Base-by-base conservation (phyloP, 2,888 invertebrate species). In the Rotaria magnacalcarata region DNA sequence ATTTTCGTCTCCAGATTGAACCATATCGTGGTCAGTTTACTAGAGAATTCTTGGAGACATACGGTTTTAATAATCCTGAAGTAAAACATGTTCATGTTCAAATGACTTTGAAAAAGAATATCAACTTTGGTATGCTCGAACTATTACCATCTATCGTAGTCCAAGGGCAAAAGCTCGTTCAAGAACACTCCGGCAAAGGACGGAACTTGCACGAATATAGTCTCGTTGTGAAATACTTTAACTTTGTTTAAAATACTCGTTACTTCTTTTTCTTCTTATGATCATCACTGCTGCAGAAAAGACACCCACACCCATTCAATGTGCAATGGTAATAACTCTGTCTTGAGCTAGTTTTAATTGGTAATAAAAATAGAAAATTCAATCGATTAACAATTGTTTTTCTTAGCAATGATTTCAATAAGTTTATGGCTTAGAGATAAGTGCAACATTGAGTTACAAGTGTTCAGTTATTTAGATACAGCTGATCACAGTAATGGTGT, bases 91-190 rank as follows among this genome's bases (percentile, higher is more conserved):
- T 34, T 6, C 67, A 67, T 67, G 24, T 67, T 67, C 67, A 67
- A 16, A 67, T 67, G 67, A 67, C 27, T 34, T 67, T 67, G 34
- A 34, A 67, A 67, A 67, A 67, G 24, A 67, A 67, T 67, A 27
- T 27, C 34, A 67, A 5, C 3, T 11, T 34, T 34, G 14, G 67
- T 67, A 27, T 67, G 16, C 34, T 67, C 34, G 6, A 67, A 67
- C 67, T 67, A 27, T 67, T 67, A 67, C 67, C 67, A 67, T 27
- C 60, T 60, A 27, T 60, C 24, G n/a, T 27, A 60, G 60, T 60
- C 60, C 27, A 60, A 60, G n/a, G 60, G 27, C 60, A 60, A 60
- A n/a, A 60, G 60, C 24, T 60, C 60, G 60, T 60, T 27, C 27
- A 60, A 60, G 27, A 60, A 60, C n/a, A 8, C n/a, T 24, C 27